Conservation (phyloP, 92 coral and sea anemone species). For the Parazoanthus swiftii region DNA sequence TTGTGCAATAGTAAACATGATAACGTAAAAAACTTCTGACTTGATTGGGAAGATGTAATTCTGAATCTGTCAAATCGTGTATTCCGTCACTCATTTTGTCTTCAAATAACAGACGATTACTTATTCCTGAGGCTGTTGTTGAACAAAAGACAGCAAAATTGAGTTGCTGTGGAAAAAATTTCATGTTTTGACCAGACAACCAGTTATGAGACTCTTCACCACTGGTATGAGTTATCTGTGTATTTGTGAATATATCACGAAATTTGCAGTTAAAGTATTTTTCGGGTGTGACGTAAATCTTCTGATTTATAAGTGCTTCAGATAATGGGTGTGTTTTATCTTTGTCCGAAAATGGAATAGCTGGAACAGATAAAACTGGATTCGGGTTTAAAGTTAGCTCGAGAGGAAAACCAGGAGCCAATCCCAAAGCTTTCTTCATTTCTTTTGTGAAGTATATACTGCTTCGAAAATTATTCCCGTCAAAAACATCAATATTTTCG, state of each 20-base stretch:
- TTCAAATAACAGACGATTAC: slow-evolving; percentile 5
- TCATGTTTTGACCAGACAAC: slow-evolving; percentile 2
- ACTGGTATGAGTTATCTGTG: slow-evolving; percentile 1
- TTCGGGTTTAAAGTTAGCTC: slow-evolving; percentile 13
- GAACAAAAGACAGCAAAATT: slow-evolving; percentile 5
- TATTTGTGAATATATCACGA: slow-evolving; percentile 14
- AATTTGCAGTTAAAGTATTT: neutral
- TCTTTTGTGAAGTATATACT: slow-evolving; percentile 4
- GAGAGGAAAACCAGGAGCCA: slow-evolving; percentile 5
- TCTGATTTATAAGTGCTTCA: neutral
- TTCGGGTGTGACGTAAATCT: no score
- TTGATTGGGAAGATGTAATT: neutral
- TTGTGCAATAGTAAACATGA: neutral
- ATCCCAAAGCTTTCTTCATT: neutral
- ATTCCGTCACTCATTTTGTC: no score
- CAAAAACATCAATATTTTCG: slow-evolving; percentile 4
- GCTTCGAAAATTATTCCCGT: slow-evolving; percentile 6
- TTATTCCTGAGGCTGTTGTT: slow-evolving; percentile 6
- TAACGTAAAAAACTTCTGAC: neutral
- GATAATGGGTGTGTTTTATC: slow-evolving; percentile 7
- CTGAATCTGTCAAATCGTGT: no score
- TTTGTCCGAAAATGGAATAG: neutral
- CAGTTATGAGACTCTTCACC: slow-evolving; percentile 11
- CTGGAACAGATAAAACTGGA: slow-evolving; percentile 16
- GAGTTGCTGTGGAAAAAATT: slow-evolving; percentile 6